Base-by-base conservation (phyloP, 2,888 invertebrate genomes). In the Apotomis capreana region DNA sequence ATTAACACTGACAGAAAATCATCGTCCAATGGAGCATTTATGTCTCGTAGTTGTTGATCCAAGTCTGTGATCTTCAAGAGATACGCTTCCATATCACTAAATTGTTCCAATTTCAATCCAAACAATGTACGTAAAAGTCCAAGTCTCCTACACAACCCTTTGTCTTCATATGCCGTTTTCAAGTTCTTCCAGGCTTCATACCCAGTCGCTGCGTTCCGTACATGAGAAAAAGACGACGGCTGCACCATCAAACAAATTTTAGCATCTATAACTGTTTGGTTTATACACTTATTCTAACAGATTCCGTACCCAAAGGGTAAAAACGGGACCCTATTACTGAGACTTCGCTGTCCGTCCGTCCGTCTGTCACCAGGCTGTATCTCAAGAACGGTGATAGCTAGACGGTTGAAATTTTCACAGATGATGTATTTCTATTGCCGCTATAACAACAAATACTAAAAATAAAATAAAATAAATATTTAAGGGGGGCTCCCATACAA, bases 1-100 rank as follows among this genome's bases (percentile, higher is more conserved):
- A 78, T 73, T 26, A 78, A 52, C 0, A 78, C 74, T 49, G 74
- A 58, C 8, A 77, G 37, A 36, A 78, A 77, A 63, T 77, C 76
- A 68, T 76, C 78, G 0, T 76, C 77, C 40, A 77, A 69, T 51
- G 75, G 74, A 26, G 77, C 63, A 4, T 68, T 71, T n/a, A 77
- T 77, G 13, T 76, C 77, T 52, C 73, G 63, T 63, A 77, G 36
- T 70, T 76, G 76, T 65, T 78, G 69, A 26, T 54, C 63, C 37
- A 55, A 12, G 9, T 63, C 63, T 5, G 13, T 37, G 46, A 63
- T 69, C 36, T 59, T 63, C 13, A 13, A 49, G 10, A 63, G 13
- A 58, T 69, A 63, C 36, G 69, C 58, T 12, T 69, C 69, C 62
- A 69, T 69, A 36, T 60, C 40, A 52, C 13, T 15, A 61, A 61